Base-by-base conservation (phyloP, 1,140 invertebrate species). In the Agrypnia vestita region DNA sequence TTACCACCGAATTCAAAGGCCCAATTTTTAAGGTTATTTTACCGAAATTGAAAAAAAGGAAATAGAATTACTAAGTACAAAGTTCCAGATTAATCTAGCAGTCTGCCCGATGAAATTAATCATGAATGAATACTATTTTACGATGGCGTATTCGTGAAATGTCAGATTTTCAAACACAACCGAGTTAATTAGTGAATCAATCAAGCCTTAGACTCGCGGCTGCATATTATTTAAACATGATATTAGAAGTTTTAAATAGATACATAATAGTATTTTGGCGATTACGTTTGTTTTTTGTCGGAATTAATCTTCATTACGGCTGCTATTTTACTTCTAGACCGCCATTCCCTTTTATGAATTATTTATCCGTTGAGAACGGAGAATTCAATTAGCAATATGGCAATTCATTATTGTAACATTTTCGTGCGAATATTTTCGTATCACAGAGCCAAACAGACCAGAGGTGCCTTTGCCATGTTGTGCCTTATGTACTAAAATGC, bases 291-390 rank as follows among this genome's bases (percentile, higher is more conserved):
- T 69, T 47, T 46, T 69, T 69, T 69, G 64, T 11, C 6, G n/a
- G 13, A 15, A 69, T 69, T 69, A 69, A 69, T 69, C 64, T 49
- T 69, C 64, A 69, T 69, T 47, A 69, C 46, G 64, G 6, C 25
- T 35, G 25, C 6, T 49, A 46, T 44, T 11, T 13, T 35, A 35
- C 35, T 64, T 64, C n/a, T 59, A 59, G 9, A 1, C 13, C 19
- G 25, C 19, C 25, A 62, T 43, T 62, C 61, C 61, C 61, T 62
- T 62, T 62, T 19, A n/a, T 25, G 61, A 25, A 43, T 69, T 21
- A 49, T 69, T 69, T 51, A 35, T 51, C 49, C 11, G 44, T 47
- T 69, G n/a, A n/a, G 44, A 44, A 21, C 46, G 13, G 35, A 46
- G 35, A 69, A 69, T 69, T 69, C 44, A 47, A 69, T 69, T n/a